Evolutionary conservation across 2,888 invertebrate species (phyloP).

Genomic region (Hyppa rectilinea): DNA sequence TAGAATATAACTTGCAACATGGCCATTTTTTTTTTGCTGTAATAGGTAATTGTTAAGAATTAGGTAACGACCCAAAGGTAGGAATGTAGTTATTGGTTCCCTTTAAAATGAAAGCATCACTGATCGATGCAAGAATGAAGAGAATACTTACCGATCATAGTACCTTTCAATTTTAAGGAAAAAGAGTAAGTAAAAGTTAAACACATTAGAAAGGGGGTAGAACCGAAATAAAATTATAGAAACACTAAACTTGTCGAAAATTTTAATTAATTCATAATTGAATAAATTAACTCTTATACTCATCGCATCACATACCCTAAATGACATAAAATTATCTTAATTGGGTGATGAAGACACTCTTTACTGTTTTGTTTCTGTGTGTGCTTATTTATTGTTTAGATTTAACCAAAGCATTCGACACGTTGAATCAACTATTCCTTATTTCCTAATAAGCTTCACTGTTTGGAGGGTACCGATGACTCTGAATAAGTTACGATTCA

Average conservation of each 20-base stretch:
- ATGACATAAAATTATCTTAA: not conserved
- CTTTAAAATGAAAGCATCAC: not conserved
- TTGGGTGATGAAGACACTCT: too few species aligned
- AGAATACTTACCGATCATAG: too few species aligned
- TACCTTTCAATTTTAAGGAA: too few species aligned
- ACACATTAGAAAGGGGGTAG: not conserved
- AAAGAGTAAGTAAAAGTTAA: too few species aligned
- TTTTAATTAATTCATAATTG: too few species aligned
- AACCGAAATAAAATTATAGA: not conserved
- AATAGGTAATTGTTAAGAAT: not conserved
- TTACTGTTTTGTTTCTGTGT: too few species aligned
- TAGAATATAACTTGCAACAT: not conserved
- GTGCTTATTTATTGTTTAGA: not conserved
- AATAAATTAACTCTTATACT: not conserved
- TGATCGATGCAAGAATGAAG: not conserved
- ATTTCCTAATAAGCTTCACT: not conserved
- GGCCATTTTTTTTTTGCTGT: not conserved
- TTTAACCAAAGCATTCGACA: constrained; percentile 27
- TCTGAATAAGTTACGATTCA: not conserved
- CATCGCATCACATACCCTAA: not conserved
- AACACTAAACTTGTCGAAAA: too few species aligned
- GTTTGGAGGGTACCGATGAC: too few species aligned
- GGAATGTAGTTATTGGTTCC: not conserved
- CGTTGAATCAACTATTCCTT: not conserved
- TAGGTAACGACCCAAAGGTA: not conserved